A percentile compares a stretch with the other conserved stretches of the same genome.
Conservation (phyloP, 2,113 vertebrate species). For the Okapia johnstoni region DNA sequence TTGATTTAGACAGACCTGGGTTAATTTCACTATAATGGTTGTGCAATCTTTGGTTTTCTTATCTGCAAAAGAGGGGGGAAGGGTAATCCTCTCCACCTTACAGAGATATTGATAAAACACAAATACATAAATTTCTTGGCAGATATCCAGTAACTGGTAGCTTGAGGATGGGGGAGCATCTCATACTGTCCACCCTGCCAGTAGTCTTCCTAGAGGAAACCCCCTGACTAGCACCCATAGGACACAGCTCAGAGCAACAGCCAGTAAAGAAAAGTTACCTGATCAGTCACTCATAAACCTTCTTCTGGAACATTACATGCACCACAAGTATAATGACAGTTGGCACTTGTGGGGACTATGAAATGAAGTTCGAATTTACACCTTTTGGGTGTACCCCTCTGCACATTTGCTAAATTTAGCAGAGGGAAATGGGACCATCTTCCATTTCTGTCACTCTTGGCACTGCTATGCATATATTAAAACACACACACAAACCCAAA, state of each 20-base stretch:
- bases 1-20: not conserved
- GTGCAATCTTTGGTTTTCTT: not conserved
- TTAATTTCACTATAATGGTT: not conserved
- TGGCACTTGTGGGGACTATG: not conserved
- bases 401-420: not conserved
- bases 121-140: not conserved
- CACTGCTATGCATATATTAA: slow-evolving; percentile 21
- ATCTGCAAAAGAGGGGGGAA: not conserved
- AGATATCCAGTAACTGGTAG: not conserved
- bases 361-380: slow-evolving; percentile 25
- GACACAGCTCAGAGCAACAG: not conserved
- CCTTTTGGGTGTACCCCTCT: not conserved
- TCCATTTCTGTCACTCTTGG: slow-evolving; percentile 74
- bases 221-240: not conserved
- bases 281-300: not conserved
- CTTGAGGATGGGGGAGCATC: not conserved
- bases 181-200: not conserved
- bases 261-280: not conserved
- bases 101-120: not conserved
- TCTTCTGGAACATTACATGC: not conserved
- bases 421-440: not conserved
- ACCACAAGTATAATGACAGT: not conserved
- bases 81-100: not conserved
- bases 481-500: slow-evolving; percentile 58
- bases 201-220: not conserved